These are phyloP conservation scores for Trypoxylon attenuatum DNA, from an alignment of 2,888 invertebrate species.

Conservation along the genomic window DNA sequence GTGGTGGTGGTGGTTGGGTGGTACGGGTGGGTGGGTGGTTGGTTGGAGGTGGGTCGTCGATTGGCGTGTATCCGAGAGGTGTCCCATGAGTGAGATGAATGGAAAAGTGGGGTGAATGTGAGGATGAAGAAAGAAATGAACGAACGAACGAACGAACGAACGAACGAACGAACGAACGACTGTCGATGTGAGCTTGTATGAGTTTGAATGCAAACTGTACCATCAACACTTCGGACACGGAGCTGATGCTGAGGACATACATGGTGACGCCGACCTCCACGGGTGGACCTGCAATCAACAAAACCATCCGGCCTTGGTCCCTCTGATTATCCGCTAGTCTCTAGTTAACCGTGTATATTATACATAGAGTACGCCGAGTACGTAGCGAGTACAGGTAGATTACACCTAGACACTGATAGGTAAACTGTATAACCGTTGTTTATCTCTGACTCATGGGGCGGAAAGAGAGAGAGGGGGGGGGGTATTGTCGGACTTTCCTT, in stretches of 20 bases:
- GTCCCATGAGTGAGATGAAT: background rate
- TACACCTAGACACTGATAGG: conserved; percentile 26
- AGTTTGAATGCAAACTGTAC: conserved; percentile 78
- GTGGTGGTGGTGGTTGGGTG: background rate
- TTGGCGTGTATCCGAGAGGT: no score
- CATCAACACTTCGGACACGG: conserved; percentile 99
- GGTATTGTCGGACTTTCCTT: no score
- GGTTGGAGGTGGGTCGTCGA: background rate
- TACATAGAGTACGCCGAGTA: background rate
- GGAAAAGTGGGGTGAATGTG: background rate
- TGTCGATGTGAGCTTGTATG: conserved; percentile 68
- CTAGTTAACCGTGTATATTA: conserved; percentile 44
- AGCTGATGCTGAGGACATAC: conserved; percentile 98
- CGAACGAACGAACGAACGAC: conserved; percentile 51
- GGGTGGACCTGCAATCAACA: conserved; percentile 91
- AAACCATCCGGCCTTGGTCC: conserved; percentile 67
- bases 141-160: conserved; percentile 33
- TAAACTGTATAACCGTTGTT: conserved; percentile 27
- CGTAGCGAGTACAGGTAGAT: conserved; percentile 14
- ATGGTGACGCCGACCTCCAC: conserved; percentile 98
- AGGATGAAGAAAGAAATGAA: conserved; percentile 28
- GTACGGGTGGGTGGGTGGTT: no score
- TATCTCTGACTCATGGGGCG: conserved; percentile 41
- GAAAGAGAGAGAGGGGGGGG: background rate
- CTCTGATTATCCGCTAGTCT: conserved; percentile 59